phyloP scores from a whole-genome alignment of 2,888 invertebrate species.

The Epiblema foenella region DNA sequence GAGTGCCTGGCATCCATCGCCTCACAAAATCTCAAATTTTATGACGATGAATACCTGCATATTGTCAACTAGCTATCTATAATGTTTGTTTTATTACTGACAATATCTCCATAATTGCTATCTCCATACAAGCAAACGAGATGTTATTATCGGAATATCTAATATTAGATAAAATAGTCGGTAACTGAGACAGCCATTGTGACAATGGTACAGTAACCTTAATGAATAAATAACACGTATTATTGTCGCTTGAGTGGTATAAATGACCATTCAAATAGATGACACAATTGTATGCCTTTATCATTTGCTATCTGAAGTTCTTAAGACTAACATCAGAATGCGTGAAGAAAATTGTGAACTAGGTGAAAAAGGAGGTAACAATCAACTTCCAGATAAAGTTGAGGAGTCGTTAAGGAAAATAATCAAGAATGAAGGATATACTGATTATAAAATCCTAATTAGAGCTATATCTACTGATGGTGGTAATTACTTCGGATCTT shows the following conservation, averaged over 20 bases:
- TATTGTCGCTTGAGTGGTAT: background rate
- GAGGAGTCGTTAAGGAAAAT: constrained; percentile 9
- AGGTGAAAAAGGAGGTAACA: background rate
- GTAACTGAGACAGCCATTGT: background rate
- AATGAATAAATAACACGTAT: background rate
- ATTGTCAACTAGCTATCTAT: too few relatives aligned
- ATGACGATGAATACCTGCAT: background rate
- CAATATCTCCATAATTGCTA: background rate
- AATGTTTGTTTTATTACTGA: background rate
- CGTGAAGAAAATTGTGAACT: background rate
- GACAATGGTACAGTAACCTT: too few relatives aligned
- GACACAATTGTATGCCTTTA: background rate
- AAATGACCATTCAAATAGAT: background rate
- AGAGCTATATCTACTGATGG: constrained; percentile 26
- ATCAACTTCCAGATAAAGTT: constrained; percentile 5
- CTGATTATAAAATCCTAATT: background rate
- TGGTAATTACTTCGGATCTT: constrained; percentile 18
- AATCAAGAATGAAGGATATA: constrained; percentile 10
- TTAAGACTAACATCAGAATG: background rate
- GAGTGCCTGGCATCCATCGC: too few relatives aligned
- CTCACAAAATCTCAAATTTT: too few relatives aligned
- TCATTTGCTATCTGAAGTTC: background rate
- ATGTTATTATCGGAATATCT: background rate
- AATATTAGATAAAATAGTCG: background rate
- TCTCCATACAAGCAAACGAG: background rate